phyloP scores from a whole-genome alignment of 2,888 invertebrate genomes.

The Lagria hirta region DNA sequence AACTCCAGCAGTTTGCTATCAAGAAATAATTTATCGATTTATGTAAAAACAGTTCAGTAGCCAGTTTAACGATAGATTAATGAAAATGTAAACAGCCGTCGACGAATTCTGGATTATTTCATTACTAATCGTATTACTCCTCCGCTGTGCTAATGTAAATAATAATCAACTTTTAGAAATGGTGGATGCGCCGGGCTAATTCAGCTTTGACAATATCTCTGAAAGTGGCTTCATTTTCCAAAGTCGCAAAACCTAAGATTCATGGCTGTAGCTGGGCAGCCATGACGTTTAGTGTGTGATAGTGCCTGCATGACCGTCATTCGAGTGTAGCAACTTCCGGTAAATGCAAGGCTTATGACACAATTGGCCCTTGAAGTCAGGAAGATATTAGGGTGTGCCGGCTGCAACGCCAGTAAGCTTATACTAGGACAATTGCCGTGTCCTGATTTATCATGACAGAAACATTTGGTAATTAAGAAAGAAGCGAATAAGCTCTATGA shows the following conservation, averaged over 20 bases:
- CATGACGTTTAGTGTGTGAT: slow-evolving; percentile 14
- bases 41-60: too few relatives aligned
- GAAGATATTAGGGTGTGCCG: slow-evolving; percentile 20
- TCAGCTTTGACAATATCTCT: background rate
- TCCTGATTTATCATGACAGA: slow-evolving; percentile 28
- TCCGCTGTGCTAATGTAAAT: slow-evolving; percentile 2
- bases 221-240: background rate
- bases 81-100: too few relatives aligned
- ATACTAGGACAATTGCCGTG: slow-evolving; percentile 24
- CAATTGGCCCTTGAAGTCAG: slow-evolving; percentile 17
- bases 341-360: slow-evolving; percentile 21
- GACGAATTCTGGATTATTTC: too few relatives aligned
- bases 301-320: slow-evolving; percentile 14
- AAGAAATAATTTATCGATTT: too few relatives aligned
- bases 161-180: slow-evolving; percentile 1
- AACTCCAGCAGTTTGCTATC: too few relatives aligned
- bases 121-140: too few relatives aligned
- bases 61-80: too few relatives aligned
- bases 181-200: background rate
- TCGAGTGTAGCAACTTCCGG: slow-evolving; percentile 13
- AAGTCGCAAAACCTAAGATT: slow-evolving; percentile 1
- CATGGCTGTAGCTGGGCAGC: slow-evolving; percentile 10
- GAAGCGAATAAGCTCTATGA: slow-evolving; percentile 18
- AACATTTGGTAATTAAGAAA: slow-evolving; percentile 28
- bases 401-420: slow-evolving; percentile 24